Evolutionary conservation across 2,113 vertebrate species (phyloP).

Genomic region (Urocynchramus pylzowi): DNA sequence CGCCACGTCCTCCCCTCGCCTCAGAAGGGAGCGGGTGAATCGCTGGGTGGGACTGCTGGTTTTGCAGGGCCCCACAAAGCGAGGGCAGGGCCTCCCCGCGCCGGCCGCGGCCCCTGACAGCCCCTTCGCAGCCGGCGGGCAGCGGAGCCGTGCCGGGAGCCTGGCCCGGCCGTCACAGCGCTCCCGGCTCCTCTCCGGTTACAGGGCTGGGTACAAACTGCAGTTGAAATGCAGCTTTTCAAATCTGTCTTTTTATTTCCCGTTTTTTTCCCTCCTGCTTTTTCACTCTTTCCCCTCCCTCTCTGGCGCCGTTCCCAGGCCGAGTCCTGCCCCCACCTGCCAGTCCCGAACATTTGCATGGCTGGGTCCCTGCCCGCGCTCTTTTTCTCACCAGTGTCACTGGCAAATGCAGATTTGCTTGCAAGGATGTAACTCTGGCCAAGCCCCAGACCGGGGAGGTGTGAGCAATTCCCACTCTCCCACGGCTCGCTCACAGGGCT

Average conservation of each 20-base stretch:
- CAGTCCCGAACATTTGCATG: constrained; percentile 30
- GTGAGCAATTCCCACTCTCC: constrained; percentile 27
- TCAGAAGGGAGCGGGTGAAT: background rate
- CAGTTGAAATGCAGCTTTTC: background rate
- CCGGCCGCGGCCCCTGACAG: background rate
- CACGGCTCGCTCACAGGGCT: background rate
- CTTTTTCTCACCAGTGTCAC: constrained; percentile 52
- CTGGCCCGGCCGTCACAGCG: background rate
- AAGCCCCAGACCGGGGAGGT: background rate
- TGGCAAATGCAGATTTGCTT: background rate
- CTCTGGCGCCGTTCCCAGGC: constrained; percentile 21
- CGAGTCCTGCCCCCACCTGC: constrained; percentile 52
- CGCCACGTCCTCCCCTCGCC: background rate
- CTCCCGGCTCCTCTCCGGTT: background rate
- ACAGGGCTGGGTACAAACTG: background rate
- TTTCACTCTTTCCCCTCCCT: background rate
- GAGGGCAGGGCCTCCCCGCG: background rate
- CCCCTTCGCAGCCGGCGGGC: background rate
- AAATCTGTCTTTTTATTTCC: background rate
- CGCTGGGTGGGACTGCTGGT: background rate
- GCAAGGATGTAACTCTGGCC: constrained; percentile 7
- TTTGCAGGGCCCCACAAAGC: background rate
- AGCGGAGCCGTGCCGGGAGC: background rate
- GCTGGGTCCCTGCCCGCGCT: constrained; percentile 22
- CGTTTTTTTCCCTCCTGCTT: background rate